A percentile compares a stretch with the other conserved stretches of the same genome.
Evolutionary conservation across 1,140 invertebrate species (phyloP).

Genomic region (Vollenhovia emeryi): DNA sequence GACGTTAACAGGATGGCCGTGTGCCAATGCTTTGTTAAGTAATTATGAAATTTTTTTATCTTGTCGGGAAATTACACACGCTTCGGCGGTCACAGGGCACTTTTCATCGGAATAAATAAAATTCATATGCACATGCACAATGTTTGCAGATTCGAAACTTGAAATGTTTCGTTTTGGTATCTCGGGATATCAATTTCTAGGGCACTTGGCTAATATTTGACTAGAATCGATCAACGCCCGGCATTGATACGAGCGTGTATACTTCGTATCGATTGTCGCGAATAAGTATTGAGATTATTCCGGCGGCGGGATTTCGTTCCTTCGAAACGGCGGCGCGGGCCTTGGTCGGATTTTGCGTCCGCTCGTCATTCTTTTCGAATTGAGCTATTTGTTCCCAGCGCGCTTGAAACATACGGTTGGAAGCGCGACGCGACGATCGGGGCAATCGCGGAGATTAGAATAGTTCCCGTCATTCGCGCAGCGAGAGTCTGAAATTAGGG

Average conservation of each 20-base stretch:
- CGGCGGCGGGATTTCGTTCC: background rate
- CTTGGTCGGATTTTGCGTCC: background rate
- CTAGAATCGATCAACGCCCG: background rate
- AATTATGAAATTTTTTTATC: background rate
- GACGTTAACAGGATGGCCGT: background rate
- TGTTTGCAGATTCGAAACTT: background rate
- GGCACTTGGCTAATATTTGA: background rate
- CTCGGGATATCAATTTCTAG: background rate
- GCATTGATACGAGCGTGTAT: background rate
- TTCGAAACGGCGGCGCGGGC: background rate
- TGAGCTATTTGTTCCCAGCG: constrained; percentile 14
- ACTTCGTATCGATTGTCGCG: background rate
- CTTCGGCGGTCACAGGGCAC: background rate
- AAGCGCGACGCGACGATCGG: constrained; percentile 13
- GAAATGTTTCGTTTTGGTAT: background rate
- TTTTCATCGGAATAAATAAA: background rate
- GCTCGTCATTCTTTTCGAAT: background rate
- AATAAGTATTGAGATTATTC: background rate
- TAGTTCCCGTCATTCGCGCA: constrained; percentile 21
- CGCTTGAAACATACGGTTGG: background rate
- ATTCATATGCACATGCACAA: background rate
- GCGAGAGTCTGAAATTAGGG: constrained; percentile 19
- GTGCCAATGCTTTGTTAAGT: background rate
- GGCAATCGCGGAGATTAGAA: constrained; percentile 40
- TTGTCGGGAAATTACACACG: background rate